Evolutionary conservation across 37 sponge, comb jelly and placozoan species (phyloP).

Genomic region (Ianthella basta): DNA sequence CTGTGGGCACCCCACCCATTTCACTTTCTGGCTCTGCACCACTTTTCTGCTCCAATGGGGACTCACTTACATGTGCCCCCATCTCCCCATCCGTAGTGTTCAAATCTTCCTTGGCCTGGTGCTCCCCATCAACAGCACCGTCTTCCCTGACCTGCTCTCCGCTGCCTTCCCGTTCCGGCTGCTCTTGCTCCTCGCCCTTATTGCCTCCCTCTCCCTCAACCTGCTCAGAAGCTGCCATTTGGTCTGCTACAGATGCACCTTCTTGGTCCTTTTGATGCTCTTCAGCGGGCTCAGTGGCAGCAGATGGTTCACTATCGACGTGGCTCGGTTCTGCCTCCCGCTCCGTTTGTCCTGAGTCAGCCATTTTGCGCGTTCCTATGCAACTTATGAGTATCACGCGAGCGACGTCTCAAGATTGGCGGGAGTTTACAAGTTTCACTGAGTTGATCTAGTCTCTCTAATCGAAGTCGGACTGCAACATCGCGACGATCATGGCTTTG

Average conservation of each 20-base stretch:
- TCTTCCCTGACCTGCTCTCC: slow-evolving; percentile 9
- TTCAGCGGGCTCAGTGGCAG: too few relatives aligned
- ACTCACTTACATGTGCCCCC: neutral
- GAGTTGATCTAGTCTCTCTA: neutral
- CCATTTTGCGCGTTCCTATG: too few relatives aligned
- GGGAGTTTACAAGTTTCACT: too few relatives aligned
- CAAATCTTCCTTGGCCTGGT: neutral
- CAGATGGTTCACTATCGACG: too few relatives aligned
- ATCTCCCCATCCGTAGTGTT: neutral
- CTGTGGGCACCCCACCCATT: slow-evolving; percentile 6
- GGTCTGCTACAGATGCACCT: too few relatives aligned
- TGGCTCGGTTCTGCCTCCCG: too few relatives aligned
- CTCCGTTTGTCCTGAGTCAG: too few relatives aligned
- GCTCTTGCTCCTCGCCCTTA: neutral
- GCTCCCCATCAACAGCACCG: neutral
- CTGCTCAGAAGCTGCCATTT: neutral
- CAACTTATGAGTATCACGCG: too few relatives aligned
- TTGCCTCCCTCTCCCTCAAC: neutral
- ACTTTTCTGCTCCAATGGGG: neutral
- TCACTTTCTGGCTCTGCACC: neutral
- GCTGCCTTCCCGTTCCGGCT: neutral
- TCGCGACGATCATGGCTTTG: slow-evolving; percentile 47
- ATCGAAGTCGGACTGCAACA: too few relatives aligned
- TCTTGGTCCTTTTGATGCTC: too few relatives aligned
- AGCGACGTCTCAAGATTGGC: too few relatives aligned